Evolutionary conservation across 2,888 invertebrate species (phyloP).

Genomic region (Caenorhabditis panamensis): DNA sequence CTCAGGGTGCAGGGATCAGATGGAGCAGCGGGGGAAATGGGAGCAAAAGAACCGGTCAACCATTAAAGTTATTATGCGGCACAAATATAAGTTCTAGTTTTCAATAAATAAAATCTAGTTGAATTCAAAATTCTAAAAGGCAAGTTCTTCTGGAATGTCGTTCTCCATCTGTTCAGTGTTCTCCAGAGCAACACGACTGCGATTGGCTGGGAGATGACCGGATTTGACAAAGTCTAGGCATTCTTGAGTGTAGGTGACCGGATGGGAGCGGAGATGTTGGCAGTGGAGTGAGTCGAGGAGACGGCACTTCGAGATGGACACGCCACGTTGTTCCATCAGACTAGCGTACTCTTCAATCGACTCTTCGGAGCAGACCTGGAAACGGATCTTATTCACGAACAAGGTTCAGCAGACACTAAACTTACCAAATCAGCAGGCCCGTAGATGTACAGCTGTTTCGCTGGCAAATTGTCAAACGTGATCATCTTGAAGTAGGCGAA

Average conservation of each 20-base stretch:
- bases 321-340: slow-evolving; percentile 53
- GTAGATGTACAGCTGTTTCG: slow-evolving; percentile 85
- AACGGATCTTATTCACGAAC: not conserved
- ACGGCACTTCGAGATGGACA: slow-evolving; percentile 52
- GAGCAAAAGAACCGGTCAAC: slow-evolving; percentile 33
- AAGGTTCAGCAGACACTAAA: slow-evolving; percentile 9
- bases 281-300: slow-evolving; percentile 88
- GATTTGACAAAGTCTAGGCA: slow-evolving; percentile 65
- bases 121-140: slow-evolving; percentile 32
- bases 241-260: slow-evolving; percentile 79
- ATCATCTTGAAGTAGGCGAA: slow-evolving; percentile 78
- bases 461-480: slow-evolving; percentile 73
- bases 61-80: slow-evolving; percentile 30
- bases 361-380: slow-evolving; percentile 68
- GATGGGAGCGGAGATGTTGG: slow-evolving; percentile 85
- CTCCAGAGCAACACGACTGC: slow-evolving; percentile 57
- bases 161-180: slow-evolving; percentile 15
- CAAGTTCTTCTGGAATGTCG: slow-evolving; percentile 57
- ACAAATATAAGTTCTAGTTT: slow-evolving; percentile 1
- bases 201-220: slow-evolving; percentile 52
- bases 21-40: slow-evolving; percentile 12
- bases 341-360: slow-evolving; percentile 65
- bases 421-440: slow-evolving; percentile 67
- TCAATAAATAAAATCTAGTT: not conserved
- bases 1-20: slow-evolving; percentile 33